Evolutionary conservation across 2,797 vertebrate species (phyloP), one percentile per base, ranked within the genome.

Genomic region (Macroramphosus scolopax): DNA sequence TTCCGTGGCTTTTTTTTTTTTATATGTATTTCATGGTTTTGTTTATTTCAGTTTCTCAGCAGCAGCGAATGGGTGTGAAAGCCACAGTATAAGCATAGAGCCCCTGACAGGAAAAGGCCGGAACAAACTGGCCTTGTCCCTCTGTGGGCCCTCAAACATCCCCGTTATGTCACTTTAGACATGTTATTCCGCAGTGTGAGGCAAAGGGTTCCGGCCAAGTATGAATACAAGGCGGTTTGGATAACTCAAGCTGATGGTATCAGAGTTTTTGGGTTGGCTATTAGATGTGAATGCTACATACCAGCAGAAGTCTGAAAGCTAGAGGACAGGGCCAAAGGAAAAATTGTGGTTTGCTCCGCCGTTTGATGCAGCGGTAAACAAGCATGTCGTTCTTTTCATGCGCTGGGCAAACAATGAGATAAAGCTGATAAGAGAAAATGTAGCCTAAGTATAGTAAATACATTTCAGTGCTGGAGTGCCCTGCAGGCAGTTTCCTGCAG

Each of bases 121-220:
- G 72, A 81, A 80, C 55, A 79, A 79, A 86, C 78, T 55, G 77
- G 79, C 75, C 75, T 80, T 61, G 79, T 78, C 59, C 56, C 61
- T 62, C 45, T 68, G 30, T 12, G 46, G 68, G 68, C 68, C 60
- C 53, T 77, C 56, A 44, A 58, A 12, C 67, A 61, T 54, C 60
- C 46, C 51, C 55, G 70, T 77, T 65, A 65, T 72, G 75, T 80
- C 80, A 79, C 62, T 12, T 50, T 56, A 53, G 71, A 71, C 73
- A 63, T 52, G 54, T 66, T 71, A 69, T 63, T 50, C 61, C 20
- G 7, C 56, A 63, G 43, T 50, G 53, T 36, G 52, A 68, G 41
- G 50, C 33, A 5, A 39, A 16, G 6, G 7, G 8, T 34, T 38
- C 24, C 24, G 51, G 71, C 59, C 75, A 74, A 68, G 53, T 53